phyloP scores from a whole-genome alignment of 2,797 vertebrate species.

The Jordanella pulchra region DNA sequence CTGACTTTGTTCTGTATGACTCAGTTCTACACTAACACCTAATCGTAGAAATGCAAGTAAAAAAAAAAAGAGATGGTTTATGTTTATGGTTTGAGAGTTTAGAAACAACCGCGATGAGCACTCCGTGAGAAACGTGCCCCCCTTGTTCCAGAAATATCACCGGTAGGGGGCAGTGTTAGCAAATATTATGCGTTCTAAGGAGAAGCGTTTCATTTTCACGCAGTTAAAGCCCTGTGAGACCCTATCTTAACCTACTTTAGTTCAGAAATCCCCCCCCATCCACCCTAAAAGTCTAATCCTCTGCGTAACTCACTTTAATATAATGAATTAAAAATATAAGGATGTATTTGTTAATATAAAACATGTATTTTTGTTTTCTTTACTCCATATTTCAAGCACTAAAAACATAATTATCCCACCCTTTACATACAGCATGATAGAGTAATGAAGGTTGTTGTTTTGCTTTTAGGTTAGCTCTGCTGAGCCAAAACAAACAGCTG shows the following conservation, averaged over 20 bases:
- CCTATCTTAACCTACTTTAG: too few species aligned
- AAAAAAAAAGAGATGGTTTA: neutral
- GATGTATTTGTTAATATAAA: too few species aligned
- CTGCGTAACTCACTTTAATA: neutral
- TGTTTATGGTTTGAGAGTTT: neutral
- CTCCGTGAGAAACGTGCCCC: constrained; percentile 26
- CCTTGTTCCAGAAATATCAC: neutral
- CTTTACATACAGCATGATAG: too few species aligned
- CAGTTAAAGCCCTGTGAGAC: neutral
- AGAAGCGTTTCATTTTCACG: constrained; percentile 31
- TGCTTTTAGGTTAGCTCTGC: too few species aligned
- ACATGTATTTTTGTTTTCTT: too few species aligned
- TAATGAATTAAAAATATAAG: too few species aligned
- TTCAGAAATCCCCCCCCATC: neutral
- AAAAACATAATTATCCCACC: too few species aligned
- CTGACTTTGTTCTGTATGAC: neutral
- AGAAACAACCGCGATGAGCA: neutral
- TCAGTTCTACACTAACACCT: neutral
- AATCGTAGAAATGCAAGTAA: neutral
- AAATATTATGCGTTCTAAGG: neutral
- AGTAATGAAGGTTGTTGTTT: too few species aligned
- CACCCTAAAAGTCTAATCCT: neutral
- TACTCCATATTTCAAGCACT: too few species aligned
- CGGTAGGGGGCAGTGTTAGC: constrained; percentile 39
- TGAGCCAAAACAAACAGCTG: too few species aligned